Evolutionary conservation across 2,797 vertebrate species (phyloP).

Genomic region (Urocyon cinereoargenteus): DNA sequence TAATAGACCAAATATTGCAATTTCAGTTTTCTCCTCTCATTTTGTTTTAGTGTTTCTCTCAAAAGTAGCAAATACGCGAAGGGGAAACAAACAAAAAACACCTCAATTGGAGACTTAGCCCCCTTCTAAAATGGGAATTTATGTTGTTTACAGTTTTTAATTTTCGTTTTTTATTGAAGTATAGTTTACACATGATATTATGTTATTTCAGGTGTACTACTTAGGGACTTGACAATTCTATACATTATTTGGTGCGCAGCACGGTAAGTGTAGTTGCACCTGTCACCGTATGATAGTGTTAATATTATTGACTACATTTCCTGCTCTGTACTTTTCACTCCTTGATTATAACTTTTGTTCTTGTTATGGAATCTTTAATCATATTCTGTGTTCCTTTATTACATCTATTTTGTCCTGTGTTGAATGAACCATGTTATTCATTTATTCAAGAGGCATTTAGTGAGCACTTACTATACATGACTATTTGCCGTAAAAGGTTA

Average conservation of each 20-base stretch:
- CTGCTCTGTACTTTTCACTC: background rate
- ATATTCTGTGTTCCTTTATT: background rate
- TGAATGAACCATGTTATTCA: background rate
- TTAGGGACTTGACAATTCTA: background rate
- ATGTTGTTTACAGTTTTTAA: background rate
- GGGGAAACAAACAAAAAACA: background rate
- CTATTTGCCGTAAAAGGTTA: background rate
- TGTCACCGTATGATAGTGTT: background rate
- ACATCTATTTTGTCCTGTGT: background rate
- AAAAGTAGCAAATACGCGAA: background rate
- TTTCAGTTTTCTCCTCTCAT: background rate
- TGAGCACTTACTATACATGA: background rate
- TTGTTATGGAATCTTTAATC: background rate
- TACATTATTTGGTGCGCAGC: background rate
- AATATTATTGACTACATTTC: background rate
- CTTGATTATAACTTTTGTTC: background rate
- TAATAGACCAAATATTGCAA: background rate
- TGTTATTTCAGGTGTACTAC: background rate
- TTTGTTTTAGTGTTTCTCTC: background rate
- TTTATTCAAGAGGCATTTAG: background rate
- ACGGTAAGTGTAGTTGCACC: background rate
- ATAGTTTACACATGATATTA: background rate
- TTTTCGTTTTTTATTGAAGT: background rate
- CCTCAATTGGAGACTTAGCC: background rate
- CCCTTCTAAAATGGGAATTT: constrained; percentile 21